These are phyloP conservation scores for Brachycybe producta DNA, from an alignment of 2,888 invertebrate species.

Conservation along the genomic window DNA sequence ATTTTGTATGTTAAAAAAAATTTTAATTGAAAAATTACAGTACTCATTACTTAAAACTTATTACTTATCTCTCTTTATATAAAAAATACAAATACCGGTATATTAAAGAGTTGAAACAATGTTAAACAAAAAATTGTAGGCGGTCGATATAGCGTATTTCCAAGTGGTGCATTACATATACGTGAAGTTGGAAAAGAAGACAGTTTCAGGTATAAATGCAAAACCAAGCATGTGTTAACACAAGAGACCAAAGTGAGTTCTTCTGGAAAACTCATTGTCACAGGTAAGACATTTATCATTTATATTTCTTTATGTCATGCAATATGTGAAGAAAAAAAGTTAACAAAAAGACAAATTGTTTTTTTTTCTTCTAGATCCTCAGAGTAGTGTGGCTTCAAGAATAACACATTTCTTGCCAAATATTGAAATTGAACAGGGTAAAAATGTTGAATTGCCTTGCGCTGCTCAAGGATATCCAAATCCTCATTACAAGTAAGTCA, in stretches of 20 bases:
- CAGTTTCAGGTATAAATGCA: slow-evolving; percentile 20
- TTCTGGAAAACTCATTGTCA: slow-evolving; percentile 21
- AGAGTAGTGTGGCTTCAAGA: slow-evolving; percentile 21
- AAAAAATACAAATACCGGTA: too few relatives aligned
- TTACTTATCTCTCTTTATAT: too few relatives aligned
- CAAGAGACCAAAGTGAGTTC: slow-evolving; percentile 19
- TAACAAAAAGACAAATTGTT: not conserved
- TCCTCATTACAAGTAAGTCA: slow-evolving; percentile 14
- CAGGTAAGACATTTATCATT: slow-evolving; percentile 22
- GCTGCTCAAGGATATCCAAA: slow-evolving; percentile 15
- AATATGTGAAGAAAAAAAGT: not conserved
- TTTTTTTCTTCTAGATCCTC: slow-evolving; percentile 19
- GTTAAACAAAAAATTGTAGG: not conserved
- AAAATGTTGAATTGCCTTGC: slow-evolving; percentile 15
- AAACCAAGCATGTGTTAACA: slow-evolving; percentile 22
- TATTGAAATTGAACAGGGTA: slow-evolving; percentile 12
- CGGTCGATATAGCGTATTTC: slow-evolving; percentile 23
- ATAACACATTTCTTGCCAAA: slow-evolving; percentile 18
- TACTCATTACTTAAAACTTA: not conserved
- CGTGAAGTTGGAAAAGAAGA: slow-evolving; percentile 21
- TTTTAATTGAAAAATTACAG: too few relatives aligned
- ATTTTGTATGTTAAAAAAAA: too few relatives aligned
- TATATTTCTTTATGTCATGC: too few relatives aligned
- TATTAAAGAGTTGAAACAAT: too few relatives aligned
- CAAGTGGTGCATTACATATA: slow-evolving; percentile 21